Evolutionary conservation across 2,797 vertebrate genomes (phyloP).

Genomic region (Mycteria americana): DNA sequence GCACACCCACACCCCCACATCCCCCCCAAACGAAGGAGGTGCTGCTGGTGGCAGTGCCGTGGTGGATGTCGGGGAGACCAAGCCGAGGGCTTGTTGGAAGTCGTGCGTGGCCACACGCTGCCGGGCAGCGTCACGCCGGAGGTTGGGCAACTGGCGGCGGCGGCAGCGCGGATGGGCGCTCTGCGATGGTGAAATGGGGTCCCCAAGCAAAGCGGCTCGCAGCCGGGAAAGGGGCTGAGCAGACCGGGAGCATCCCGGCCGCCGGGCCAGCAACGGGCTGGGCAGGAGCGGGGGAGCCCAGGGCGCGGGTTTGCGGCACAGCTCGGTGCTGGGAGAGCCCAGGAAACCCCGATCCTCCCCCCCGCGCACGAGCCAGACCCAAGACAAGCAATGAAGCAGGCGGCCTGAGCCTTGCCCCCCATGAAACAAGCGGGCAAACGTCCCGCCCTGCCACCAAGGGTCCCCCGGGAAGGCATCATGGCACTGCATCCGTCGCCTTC

Average conservation of each 20-base stretch:
- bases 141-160: background rate
- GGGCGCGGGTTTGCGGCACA: rapidly evolving
- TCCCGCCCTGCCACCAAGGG: background rate
- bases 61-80: background rate
- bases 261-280: background rate
- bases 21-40: background rate
- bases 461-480: rapidly evolving
- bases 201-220: background rate
- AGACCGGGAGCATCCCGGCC: rapidly evolving
- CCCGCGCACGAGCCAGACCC: rapidly evolving
- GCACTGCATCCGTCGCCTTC: background rate
- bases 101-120: rapidly evolving
- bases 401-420: rapidly evolving
- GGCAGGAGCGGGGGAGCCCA: background rate
- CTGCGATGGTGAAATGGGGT: rapidly evolving
- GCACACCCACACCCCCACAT: no score
- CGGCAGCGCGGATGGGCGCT: rapidly evolving
- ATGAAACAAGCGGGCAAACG: rapidly evolving
- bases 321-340: background rate
- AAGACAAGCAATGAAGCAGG: rapidly evolving
- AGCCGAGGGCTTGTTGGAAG: background rate
- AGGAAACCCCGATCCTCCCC: background rate
- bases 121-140: rapidly evolving
- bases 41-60: rapidly evolving
- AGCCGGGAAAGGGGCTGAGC: rapidly evolving